Base-by-base conservation (phyloP, 2,888 invertebrate genomes). In the Cepaea hortensis region DNA sequence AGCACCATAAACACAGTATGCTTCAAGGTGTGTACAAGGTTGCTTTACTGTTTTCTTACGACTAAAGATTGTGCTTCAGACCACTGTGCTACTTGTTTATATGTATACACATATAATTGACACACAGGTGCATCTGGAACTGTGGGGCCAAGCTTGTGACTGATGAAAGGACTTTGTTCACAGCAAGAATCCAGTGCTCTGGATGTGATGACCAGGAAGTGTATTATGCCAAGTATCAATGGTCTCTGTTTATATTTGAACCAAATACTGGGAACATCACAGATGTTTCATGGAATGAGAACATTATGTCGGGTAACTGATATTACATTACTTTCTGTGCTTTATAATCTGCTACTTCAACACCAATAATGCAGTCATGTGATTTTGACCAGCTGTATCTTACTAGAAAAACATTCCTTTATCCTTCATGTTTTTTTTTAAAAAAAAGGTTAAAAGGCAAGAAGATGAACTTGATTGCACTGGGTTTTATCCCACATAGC, bases 101-200 rank as follows among this genome's bases (percentile, higher is more conserved):
- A 23, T 75, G 9, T 73, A 73, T 75, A 55, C 11, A 50, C 23
- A 4, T 55, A n/a, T 55, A 35, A 23, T 35, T 55, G 55, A 46
- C 4, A 62, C 46, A 20, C 13, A 85, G 85, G 15, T 85, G 85
- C 48, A 15, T 68, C 3, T 85, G 85, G 85, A 85, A 85, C 55
- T 85, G 85, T 48, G 68, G 62, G 50, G 23, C 70, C 77, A 85
- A 79, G 55, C 77, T 85, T 46, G 50, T 79, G 55, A 46, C 77
- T 18, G 70, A n/a, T 48, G 68, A 85, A 35, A 75, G 85, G 46
- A 68, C 79, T 50, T 77, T 70, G 23, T 68, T 85, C 4, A 76
- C 75, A 48, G 18, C 70, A 23, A 68, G 35, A 35, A 68, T 85
- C 18, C 20, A 65, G 50, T 85, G 85, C 23, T 5, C 46, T 3